A percentile compares a stretch with the other conserved stretches of the same genome.
These are phyloP conservation scores for Ditylenchus dipsaci DNA, from an alignment of 1,140 invertebrate species.

Conservation along the genomic window DNA sequence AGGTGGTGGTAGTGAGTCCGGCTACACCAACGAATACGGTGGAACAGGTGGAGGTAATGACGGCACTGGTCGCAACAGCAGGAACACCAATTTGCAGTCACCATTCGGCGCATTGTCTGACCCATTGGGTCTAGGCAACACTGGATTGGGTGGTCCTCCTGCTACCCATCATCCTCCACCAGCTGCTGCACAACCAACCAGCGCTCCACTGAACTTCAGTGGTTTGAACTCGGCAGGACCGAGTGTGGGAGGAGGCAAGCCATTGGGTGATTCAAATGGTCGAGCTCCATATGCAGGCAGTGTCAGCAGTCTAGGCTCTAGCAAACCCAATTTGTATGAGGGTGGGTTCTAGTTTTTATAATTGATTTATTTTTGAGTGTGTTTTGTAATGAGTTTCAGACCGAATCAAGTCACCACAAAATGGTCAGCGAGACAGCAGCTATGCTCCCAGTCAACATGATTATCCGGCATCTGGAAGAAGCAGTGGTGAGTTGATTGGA, in stretches of 20 bases:
- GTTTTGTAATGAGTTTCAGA: background rate
- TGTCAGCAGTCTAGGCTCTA: slow-evolving; percentile 40
- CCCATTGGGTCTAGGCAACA: slow-evolving; percentile 25
- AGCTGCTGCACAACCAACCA: background rate
- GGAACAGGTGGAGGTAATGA: background rate
- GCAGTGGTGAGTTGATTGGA: slow-evolving; percentile 25
- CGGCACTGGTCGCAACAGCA: slow-evolving; percentile 21
- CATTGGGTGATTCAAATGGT: too few species aligned
- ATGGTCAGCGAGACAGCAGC: slow-evolving; percentile 26
- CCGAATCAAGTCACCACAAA: slow-evolving; percentile 3
- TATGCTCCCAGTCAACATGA: slow-evolving; percentile 12
- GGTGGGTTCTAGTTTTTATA: background rate
- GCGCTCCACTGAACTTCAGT: slow-evolving; percentile 3
- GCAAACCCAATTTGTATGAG: slow-evolving; percentile 27
- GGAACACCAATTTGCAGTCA: slow-evolving; percentile 11
- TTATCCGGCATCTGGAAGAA: slow-evolving; percentile 40
- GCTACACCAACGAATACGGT: slow-evolving; percentile 14
- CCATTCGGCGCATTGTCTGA: slow-evolving; percentile 38
- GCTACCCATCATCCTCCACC: background rate
- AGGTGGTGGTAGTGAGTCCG: slow-evolving; percentile 5
- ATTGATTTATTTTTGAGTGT: background rate
- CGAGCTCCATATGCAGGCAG: background rate
- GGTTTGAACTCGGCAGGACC: too few species aligned
- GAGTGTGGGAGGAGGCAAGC: too few species aligned
- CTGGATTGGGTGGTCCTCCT: slow-evolving; percentile 8